Evolutionary conservation across 2,797 vertebrate species (phyloP), one percentile per base, ranked within the genome.

Genomic region (Acrossocheilus fasciatus): DNA sequence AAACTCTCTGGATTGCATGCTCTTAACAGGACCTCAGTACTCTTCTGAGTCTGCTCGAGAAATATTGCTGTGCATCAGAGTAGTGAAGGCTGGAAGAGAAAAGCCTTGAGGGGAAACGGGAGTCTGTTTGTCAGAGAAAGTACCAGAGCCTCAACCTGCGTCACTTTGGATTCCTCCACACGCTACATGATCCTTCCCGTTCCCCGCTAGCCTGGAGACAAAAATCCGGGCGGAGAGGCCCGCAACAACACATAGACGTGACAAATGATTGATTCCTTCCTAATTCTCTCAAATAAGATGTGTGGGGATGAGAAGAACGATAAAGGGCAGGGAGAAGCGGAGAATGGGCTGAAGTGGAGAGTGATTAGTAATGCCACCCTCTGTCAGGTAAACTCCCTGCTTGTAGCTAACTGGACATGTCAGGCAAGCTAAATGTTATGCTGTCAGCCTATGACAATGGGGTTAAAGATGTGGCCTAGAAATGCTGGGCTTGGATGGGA

Each of bases 251-350:
- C 92, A 91, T 69, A 87, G 89, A 89, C 91, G 83, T 59, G 95
- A 96, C 95, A 94, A 94, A 91, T 97, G 97, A 98, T 97, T 94
- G 97, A 97, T 95, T 95, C 91, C 87, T 90, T 91, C 85, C 81
- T 96, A 97, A 97, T 97, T 95, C 91, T 88, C 93, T 93, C 93
- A 97, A 98, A 97, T 97, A 94, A 96, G 95, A 94, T 93, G 93
- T 91, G 91, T 86, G 90, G 88, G 91, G 91, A 95, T 91, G 82
- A 90, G 70, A 81, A 80, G 91, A 11, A 90, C 89, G 88, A 39
- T 0, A 54, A 87, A 93, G 94, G 82, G 30, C 92, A 93, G 41
- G 91, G 94, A 94, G 93, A 84, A 72, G 36, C 0, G 52, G 88
- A 94, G 95, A 87, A 30, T 91, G 92, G 64, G 93, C 95, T 95